Evolutionary conservation across 2,888 invertebrate species (phyloP).

Genomic region (Bembecia ichneumoniformis): DNA sequence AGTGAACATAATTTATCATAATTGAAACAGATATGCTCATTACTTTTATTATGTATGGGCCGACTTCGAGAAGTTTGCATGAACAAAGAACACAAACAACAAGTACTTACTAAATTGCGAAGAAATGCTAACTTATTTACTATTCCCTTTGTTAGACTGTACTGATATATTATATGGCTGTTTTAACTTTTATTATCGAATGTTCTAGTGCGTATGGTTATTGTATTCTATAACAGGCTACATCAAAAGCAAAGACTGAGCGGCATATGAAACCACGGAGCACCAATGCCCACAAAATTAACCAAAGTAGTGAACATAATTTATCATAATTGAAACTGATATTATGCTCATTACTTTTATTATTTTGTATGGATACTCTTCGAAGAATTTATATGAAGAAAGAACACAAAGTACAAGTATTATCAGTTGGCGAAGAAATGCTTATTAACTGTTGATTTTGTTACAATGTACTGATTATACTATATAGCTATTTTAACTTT

Average conservation of each 20-base stretch:
- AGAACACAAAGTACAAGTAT: background rate
- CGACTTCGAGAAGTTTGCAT: conserved; percentile 18
- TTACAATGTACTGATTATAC: too few species aligned
- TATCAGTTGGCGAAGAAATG: background rate
- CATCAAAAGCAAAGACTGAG: too few species aligned
- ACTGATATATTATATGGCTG: too few species aligned
- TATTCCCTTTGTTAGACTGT: too few species aligned
- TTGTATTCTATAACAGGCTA: too few species aligned
- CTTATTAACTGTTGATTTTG: too few species aligned
- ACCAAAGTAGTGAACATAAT: conserved; percentile 68
- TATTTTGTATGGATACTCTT: conserved; percentile 53
- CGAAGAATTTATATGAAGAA: conserved; percentile 6
- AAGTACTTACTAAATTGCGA: background rate
- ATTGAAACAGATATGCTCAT: conserved; percentile 61
- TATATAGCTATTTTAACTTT: too few species aligned
- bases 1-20: conserved; percentile 67
- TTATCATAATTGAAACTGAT: conserved; percentile 59
- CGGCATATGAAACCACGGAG: too few species aligned
- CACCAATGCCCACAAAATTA: conserved; percentile 36
- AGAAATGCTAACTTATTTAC: too few species aligned
- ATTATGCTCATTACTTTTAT: conserved; percentile 71
- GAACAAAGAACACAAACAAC: too few species aligned
- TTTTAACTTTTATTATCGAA: too few species aligned
- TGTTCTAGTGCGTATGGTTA: too few species aligned
- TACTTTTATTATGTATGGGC: conserved; percentile 62